Base-by-base conservation (phyloP, 2,797 vertebrate species). In the Tenualosa ilisha region DNA sequence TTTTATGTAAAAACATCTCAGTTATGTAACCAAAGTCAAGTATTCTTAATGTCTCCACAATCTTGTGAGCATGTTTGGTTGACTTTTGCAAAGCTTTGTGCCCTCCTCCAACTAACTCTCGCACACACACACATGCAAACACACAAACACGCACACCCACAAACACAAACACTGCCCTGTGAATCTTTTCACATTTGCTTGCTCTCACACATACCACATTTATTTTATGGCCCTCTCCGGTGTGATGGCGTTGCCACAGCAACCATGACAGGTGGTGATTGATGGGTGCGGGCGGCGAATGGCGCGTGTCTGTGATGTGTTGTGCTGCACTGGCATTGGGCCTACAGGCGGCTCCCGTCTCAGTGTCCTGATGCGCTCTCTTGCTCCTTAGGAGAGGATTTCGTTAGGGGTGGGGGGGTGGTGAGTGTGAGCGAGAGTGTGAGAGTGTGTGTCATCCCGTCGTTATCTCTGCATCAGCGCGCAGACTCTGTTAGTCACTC, bases 221-320 rank as follows among this genome's bases (percentile, higher is more conserved):
- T 83, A 84, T 89, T 59, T 53, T 24, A 75, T 24, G 82, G 13
- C 43, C 81, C 54, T 75, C 49, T 22, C 59, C 9, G 59, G 50
- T 51, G 79, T 85, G 82, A 87, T 46, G 8, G 81, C 12, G 59
- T 88, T 86, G 65, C 86, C 83, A 87, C 88, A 86, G 89, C 82
- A 86, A 86, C 82, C 3, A 49, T 54, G 24, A 31, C 40, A 56
- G 85, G 84, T 53, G 81, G 54, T 88, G 88, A 88, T 84, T 68
- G 89, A 88, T 86, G 83, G 86, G 50, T 56, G 13, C 26, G 84
- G 81, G 83, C 68, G 13, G 46, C 86, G 87, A 82, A 75, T 88
- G 56, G 88, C 4, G 65, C 13, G 24, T 17, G 7, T 20, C 65
- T 83, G 51, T 49, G 68, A 43, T 6, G 26, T 43, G 17, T 22